phyloP scores from a whole-genome alignment of 2,888 invertebrate species.

The Apamea anceps region DNA sequence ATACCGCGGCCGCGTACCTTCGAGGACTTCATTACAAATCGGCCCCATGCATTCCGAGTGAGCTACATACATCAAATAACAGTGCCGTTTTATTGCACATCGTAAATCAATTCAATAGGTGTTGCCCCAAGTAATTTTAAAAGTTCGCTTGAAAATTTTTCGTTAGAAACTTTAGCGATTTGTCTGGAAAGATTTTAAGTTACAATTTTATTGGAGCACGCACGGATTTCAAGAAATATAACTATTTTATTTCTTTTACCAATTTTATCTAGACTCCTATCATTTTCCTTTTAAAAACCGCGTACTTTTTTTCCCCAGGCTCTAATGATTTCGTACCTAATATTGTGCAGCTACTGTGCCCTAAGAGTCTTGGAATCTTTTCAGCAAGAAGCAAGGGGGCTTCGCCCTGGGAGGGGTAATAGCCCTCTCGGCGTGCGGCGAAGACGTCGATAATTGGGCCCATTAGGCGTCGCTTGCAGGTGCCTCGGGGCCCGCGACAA shows the following conservation, averaged over 20 bases:
- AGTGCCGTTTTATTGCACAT: conserved; percentile 72
- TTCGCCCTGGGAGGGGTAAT: conserved; percentile 77
- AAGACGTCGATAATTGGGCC: conserved; percentile 85
- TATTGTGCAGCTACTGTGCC: conserved; percentile 60
- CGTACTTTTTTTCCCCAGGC: conserved; percentile 41
- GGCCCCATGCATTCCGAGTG: conserved; percentile 62
- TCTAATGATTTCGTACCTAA: conserved; percentile 60
- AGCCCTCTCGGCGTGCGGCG: conserved; percentile 78
- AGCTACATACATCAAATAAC: conserved; percentile 73
- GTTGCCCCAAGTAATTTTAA: conserved; percentile 78
- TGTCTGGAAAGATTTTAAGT: conserved; percentile 69
- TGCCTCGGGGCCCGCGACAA: conserved; percentile 75
- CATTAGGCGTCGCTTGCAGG: conserved; percentile 84
- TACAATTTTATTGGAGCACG: conserved; percentile 53
- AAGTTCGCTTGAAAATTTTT: conserved; percentile 78
- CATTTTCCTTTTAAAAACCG: background rate
- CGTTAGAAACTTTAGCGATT: conserved; percentile 78
- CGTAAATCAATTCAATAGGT: conserved; percentile 81
- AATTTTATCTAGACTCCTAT: background rate
- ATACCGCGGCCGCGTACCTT: conserved; percentile 34
- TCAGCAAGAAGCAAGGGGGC: conserved; percentile 70
- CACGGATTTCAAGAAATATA: conserved; percentile 33
- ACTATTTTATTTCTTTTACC: background rate
- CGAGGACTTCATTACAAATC: conserved; percentile 58
- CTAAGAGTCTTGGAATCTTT: conserved; percentile 69